phyloP scores from a whole-genome alignment of 2,888 invertebrate species.

The Drosophila subsilvestris region DNA sequence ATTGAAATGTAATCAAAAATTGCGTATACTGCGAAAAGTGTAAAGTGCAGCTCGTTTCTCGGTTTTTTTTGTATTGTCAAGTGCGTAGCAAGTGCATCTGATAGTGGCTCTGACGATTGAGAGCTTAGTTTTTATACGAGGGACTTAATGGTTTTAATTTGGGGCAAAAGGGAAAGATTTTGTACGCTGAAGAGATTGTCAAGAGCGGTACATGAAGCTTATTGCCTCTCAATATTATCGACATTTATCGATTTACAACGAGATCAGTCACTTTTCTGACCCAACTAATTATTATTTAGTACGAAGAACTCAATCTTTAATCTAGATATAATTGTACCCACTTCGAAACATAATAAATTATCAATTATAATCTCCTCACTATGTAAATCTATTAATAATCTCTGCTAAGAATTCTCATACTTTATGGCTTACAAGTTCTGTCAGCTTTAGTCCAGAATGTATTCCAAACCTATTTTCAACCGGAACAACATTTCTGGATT shows the following conservation, averaged over 20 bases:
- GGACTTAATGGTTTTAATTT: not conserved
- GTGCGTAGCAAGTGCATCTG: conserved; percentile 16
- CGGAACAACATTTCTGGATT: conserved; percentile 3
- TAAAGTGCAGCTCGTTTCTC: conserved; percentile 41
- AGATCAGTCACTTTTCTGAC: too few species aligned
- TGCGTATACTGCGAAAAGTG: conserved; percentile 58
- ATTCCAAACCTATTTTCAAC: not conserved
- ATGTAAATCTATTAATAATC: not conserved
- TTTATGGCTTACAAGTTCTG: not conserved
- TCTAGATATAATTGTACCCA: too few species aligned
- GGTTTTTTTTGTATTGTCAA: conserved; percentile 7
- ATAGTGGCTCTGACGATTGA: not conserved
- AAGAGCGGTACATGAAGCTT: not conserved
- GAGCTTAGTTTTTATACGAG: not conserved
- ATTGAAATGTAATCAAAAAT: conserved; percentile 72
- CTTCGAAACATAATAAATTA: too few species aligned
- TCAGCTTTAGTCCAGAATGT: not conserved
- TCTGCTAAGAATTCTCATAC: not conserved
- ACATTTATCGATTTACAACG: too few species aligned
- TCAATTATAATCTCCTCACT: not conserved
- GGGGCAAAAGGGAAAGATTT: not conserved
- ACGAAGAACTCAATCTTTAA: too few species aligned
- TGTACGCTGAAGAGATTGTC: not conserved
- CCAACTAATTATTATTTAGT: too few species aligned
- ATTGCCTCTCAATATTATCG: too few species aligned